Evolutionary conservation across 2,797 vertebrate species (phyloP).

Genomic region (Pipistrellus pygmaeus): DNA sequence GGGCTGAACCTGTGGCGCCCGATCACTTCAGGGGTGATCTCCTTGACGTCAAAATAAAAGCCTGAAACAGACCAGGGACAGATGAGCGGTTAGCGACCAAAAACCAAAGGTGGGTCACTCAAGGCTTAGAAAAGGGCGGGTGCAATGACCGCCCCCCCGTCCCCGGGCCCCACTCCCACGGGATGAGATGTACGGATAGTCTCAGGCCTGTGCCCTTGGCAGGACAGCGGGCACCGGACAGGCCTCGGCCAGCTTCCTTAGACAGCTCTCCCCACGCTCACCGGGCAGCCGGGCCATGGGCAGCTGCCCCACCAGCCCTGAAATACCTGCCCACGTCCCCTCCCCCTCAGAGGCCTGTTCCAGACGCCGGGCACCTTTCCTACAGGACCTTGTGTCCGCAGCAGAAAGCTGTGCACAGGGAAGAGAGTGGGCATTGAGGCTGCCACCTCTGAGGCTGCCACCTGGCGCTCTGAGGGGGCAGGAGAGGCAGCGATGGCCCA

Average conservation of each 20-base stretch:
- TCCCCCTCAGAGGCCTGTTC: background rate
- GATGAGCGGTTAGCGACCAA: background rate
- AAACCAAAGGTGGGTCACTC: background rate
- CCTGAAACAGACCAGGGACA: constrained; percentile 88
- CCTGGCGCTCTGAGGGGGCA: background rate
- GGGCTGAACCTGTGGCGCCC: constrained; percentile 92
- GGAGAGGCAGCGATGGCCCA: background rate
- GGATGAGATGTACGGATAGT: background rate
- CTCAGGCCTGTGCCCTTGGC: background rate
- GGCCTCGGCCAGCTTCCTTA: background rate
- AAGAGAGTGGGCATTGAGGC: accelerated
- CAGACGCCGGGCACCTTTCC: background rate
- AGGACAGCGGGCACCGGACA: background rate
- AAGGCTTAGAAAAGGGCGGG: background rate
- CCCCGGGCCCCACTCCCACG: too few relatives aligned
- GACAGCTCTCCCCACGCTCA: too few relatives aligned
- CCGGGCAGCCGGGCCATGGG: background rate
- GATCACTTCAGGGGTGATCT: constrained; percentile 94
- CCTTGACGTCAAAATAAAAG: constrained; percentile 96
- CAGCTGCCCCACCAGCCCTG: background rate
- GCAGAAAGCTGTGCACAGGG: background rate
- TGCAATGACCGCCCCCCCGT: background rate
- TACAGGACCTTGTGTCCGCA: accelerated
- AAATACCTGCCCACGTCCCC: background rate
- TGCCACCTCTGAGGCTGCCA: background rate